Conservation (phyloP, 2,797 vertebrate species). For the Danio kyathit region DNA sequence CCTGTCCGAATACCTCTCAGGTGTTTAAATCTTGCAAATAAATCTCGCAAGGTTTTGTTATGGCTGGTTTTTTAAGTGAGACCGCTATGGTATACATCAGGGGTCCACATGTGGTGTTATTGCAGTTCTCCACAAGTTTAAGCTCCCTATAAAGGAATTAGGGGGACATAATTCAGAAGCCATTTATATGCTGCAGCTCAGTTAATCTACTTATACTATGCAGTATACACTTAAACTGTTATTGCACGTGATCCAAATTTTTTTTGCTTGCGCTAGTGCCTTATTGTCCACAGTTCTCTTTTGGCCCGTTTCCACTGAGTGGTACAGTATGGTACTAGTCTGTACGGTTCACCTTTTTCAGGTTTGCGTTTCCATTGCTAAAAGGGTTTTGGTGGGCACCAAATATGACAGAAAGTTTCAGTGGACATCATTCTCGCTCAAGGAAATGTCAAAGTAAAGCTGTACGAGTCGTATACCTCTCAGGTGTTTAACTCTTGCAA, state of each 20-base stretch:
- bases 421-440: no score
- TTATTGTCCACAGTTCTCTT: background rate
- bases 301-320: no score
- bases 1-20: slow-evolving; percentile 17
- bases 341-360: no score
- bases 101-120: background rate
- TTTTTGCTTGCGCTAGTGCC: background rate
- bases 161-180: background rate
- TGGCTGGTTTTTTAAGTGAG: slow-evolving; percentile 9
- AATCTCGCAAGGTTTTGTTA: slow-evolving; percentile 15
- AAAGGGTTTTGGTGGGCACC: no score
- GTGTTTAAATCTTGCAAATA: slow-evolving; percentile 34
- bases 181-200: background rate
- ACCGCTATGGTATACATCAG: background rate
- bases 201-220: background rate
- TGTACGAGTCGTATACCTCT: no score
- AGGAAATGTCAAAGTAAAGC: no score
- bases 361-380: no score
- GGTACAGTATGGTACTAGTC: no score
- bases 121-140: slow-evolving; percentile 11
- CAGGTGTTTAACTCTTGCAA: no score
- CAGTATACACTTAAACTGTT: background rate
- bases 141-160: slow-evolving; percentile 33
- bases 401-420: no score
- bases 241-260: background rate